Evolutionary conservation across 2,888 invertebrate genomes (phyloP).

Genomic region (Neoscelio sp.): DNA sequence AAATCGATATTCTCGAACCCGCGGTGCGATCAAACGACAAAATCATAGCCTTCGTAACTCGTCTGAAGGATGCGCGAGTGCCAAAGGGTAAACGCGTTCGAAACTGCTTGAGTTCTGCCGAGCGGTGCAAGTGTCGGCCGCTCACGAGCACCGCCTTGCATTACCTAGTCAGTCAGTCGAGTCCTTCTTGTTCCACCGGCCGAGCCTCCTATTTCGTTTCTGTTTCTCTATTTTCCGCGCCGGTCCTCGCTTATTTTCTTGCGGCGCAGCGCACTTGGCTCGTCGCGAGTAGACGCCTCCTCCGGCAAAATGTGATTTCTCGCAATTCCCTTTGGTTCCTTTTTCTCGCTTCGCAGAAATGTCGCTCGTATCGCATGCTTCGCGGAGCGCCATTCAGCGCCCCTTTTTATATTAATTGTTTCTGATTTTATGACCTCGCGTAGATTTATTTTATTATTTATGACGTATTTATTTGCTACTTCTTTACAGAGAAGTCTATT

Average conservation of each 20-base stretch:
- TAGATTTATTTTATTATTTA: too few relatives aligned
- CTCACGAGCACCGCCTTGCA: constrained; percentile 25
- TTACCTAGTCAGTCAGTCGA: constrained; percentile 41
- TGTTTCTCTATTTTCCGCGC: constrained; percentile 6
- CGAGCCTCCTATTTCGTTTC: constrained; percentile 54
- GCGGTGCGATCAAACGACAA: constrained; percentile 52
- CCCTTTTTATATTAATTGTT: constrained; percentile 44
- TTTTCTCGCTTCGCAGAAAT: constrained; percentile 31
- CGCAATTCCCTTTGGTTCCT: constrained; percentile 19
- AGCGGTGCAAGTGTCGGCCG: constrained; percentile 33
- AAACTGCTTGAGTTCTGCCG: constrained; percentile 63
- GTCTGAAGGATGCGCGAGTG: constrained; percentile 59
- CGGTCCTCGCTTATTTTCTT: constrained; percentile 51
- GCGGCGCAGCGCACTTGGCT: constrained; percentile 47
- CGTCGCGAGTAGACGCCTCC: constrained; percentile 49
- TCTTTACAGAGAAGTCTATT: too few relatives aligned
- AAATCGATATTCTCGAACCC: constrained; percentile 44
- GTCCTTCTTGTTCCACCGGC: background rate
- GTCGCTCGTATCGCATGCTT: background rate
- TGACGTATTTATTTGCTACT: too few relatives aligned
- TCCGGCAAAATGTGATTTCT: constrained; percentile 54
- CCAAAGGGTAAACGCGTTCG: constrained; percentile 65
- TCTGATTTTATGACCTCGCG: constrained; percentile 38
- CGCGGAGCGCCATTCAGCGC: constrained; percentile 10
- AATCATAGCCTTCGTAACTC: constrained; percentile 59